Evolutionary conservation across 1,140 invertebrate species (phyloP).

Genomic region (Hetaerina americana): DNA sequence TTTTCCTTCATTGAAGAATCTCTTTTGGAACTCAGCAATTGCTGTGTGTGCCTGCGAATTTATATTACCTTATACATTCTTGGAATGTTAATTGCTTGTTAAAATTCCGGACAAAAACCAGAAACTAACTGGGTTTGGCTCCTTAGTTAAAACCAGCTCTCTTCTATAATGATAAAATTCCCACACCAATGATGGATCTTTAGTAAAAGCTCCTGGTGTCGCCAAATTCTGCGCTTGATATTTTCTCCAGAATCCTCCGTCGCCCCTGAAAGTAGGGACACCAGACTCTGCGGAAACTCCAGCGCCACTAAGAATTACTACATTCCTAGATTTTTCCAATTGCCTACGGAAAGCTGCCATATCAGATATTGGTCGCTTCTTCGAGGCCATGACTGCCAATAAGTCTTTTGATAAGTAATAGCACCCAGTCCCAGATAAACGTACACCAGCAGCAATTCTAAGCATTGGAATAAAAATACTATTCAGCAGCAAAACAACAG

Average conservation of each 20-base stretch:
- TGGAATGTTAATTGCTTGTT: neutral
- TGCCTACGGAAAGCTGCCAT: neutral
- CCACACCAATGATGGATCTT: conserved; percentile 60
- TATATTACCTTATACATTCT: conserved; percentile 9
- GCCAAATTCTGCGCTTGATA: conserved; percentile 51
- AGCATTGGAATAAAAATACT: no score
- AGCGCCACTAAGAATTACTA: conserved; percentile 61
- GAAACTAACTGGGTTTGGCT: conserved; percentile 47
- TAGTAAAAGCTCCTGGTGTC: conserved; percentile 47
- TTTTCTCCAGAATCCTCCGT: conserved; percentile 63
- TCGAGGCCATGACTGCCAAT: neutral
- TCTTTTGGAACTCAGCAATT: conserved; percentile 62
- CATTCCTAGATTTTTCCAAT: neutral
- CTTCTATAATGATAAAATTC: conserved; percentile 67
- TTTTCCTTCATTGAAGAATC: conserved; percentile 40
- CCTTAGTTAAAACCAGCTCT: conserved; percentile 44
- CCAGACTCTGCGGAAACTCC: conserved; percentile 71
- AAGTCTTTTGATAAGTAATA: no score
- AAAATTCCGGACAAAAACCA: no score
- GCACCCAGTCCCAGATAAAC: no score
- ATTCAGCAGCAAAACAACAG: no score
- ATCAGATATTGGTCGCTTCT: neutral
- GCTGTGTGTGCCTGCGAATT: conserved; percentile 60
- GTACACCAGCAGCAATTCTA: no score
- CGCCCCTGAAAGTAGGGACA: conserved; percentile 65